phyloP scores from a whole-genome alignment of 2,888 invertebrate species.

The Pristionchus entomophagus region DNA sequence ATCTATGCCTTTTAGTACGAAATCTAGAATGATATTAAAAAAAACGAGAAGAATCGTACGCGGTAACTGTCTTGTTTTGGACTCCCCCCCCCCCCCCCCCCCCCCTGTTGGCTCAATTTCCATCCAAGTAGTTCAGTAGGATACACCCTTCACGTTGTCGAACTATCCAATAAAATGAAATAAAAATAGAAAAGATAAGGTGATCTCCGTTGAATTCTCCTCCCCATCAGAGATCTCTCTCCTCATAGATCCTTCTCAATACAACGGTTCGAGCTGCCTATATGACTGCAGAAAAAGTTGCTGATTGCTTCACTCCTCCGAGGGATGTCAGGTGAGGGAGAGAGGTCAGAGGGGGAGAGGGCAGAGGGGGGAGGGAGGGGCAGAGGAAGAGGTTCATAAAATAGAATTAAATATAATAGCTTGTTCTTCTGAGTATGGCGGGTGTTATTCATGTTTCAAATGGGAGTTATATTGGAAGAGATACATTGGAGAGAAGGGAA shows the following conservation, averaged over 20 bases:
- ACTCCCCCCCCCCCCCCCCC: too few relatives aligned
- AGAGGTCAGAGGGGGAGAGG: background rate
- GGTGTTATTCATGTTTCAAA: too few relatives aligned
- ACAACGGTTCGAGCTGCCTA: conserved; percentile 5
- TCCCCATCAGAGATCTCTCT: too few relatives aligned
- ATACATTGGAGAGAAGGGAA: background rate
- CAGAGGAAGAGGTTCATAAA: too few relatives aligned
- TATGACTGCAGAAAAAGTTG: conserved; percentile 25
- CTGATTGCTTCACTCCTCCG: conserved; percentile 45
- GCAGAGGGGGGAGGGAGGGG: too few relatives aligned
- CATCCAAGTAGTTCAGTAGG: too few relatives aligned
- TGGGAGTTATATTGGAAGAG: background rate
- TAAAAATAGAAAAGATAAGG: background rate
- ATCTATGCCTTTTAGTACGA: too few relatives aligned
- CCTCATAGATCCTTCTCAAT: background rate
- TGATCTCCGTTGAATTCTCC: background rate
- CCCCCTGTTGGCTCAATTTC: too few relatives aligned
- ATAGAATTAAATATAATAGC: too few relatives aligned
- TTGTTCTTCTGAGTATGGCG: too few relatives aligned
- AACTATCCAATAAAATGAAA: too few relatives aligned
- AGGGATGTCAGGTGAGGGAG: conserved; percentile 35
- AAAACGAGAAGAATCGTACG: background rate
- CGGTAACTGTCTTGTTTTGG: background rate
- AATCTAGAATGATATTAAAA: background rate
- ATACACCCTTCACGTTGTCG: too few relatives aligned